These are phyloP conservation scores for Chrysocyon brachyurus DNA, from an alignment of 2,797 vertebrate species.

Conservation along the genomic window DNA sequence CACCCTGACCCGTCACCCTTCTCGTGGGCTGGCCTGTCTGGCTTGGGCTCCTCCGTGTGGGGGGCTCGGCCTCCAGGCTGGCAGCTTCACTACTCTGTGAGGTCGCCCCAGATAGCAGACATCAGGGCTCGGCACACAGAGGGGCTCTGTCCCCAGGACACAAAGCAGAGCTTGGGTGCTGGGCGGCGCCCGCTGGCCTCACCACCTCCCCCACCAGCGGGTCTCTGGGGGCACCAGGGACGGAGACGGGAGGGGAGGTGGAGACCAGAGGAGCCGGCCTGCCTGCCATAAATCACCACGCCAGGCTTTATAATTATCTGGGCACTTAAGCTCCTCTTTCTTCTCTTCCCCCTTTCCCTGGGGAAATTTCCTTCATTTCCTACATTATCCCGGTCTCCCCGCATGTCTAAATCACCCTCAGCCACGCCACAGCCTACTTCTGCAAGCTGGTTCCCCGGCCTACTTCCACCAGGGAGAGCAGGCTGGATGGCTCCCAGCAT, in stretches of 20 bases:
- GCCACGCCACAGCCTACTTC: not conserved
- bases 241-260: not conserved
- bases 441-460: accelerated
- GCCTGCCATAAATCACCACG: not conserved
- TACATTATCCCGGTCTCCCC: not conserved
- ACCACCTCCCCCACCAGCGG: accelerated
- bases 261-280: not conserved
- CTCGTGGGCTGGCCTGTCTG: not conserved
- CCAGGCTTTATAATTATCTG: not conserved
- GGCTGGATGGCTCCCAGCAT: accelerated
- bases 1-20: accelerated
- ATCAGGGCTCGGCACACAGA: not conserved
- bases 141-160: not conserved
- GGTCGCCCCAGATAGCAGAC: not conserved
- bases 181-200: not conserved
- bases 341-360: constrained; percentile 14
- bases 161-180: not conserved
- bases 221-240: not conserved
- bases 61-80: not conserved
- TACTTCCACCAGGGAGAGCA: not conserved
- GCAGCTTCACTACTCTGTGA: not conserved
- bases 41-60: accelerated
- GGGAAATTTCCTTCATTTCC: constrained; percentile 65
- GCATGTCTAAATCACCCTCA: not conserved
- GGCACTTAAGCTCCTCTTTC: constrained; percentile 58